Percentiles rank a stretch among this genome's conserved stretches.
Evolutionary conservation across 2,113 vertebrate genomes (phyloP).

Genomic region (Rhinichthys klamathensis): DNA sequence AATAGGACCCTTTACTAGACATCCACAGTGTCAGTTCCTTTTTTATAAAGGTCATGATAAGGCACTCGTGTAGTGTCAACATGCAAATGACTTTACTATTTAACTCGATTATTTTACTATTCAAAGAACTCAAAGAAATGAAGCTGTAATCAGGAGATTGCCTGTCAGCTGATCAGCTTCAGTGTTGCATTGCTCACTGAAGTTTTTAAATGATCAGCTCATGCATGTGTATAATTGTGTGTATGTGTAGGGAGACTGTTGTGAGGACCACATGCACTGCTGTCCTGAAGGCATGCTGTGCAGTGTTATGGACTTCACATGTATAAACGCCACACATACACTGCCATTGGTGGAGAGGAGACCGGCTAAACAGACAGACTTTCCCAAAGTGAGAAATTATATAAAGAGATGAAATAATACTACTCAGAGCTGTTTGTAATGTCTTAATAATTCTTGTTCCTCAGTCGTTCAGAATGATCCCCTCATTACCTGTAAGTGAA

Average conservation of each 20-base stretch:
- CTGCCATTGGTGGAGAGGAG: slow-evolving; percentile 63
- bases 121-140: slow-evolving; percentile 61
- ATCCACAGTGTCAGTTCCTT: slow-evolving; percentile 38
- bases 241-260: slow-evolving; percentile 75
- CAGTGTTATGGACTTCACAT: slow-evolving; percentile 50
- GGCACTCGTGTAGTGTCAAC: not conserved
- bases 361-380: not conserved
- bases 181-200: not conserved
- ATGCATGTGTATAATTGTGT: not conserved
- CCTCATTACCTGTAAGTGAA: slow-evolving; percentile 53
- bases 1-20: not conserved
- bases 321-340: slow-evolving; percentile 63
- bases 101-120: slow-evolving; percentile 55
- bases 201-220: not conserved
- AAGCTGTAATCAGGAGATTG: not conserved
- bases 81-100: slow-evolving; percentile 19
- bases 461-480: slow-evolving; percentile 76
- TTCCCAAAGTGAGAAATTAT: slow-evolving; percentile 63
- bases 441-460: not conserved
- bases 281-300: slow-evolving; percentile 69
- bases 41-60: slow-evolving; percentile 50
- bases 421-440: not conserved
- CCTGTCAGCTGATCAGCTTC: not conserved
- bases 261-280: slow-evolving; percentile 74
- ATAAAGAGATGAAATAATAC: not conserved